phyloP scores from a whole-genome alignment of 53 echinoderm and acorn worm genomes.

The Actinopyga echinites region DNA sequence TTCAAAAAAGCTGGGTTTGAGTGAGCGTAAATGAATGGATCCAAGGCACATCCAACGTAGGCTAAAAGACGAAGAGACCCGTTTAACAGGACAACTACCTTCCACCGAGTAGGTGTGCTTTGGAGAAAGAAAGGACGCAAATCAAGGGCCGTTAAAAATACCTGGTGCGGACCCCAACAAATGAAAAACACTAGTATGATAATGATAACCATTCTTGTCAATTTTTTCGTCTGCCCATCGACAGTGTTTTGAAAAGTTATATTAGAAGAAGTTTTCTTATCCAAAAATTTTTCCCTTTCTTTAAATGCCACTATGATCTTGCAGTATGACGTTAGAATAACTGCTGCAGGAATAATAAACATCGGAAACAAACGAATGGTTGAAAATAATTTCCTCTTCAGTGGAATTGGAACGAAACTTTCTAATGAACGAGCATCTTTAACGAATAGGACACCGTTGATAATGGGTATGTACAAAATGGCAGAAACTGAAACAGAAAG shows the following conservation, averaged over 20 bases:
- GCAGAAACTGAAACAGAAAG: not conserved
- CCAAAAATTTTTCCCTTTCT: not conserved
- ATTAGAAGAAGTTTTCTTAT: not conserved
- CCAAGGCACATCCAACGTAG: not conserved
- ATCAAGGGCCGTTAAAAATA: conserved; percentile 11
- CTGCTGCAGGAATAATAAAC: conserved; percentile 13
- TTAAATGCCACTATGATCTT: not conserved
- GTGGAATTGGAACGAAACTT: not conserved
- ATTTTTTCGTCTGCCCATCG: not conserved
- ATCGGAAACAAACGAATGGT: conserved; percentile 6
- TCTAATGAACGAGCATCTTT: not conserved
- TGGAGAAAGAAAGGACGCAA: conserved; percentile 12
- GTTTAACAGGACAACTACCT: not conserved
- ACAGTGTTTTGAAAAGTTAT: not conserved
- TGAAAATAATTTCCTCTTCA: conserved; percentile 3
- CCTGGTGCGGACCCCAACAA: conserved; percentile 21
- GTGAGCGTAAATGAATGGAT: conserved; percentile 24
- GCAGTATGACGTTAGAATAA: not conserved
- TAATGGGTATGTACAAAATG: not conserved
- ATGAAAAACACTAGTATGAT: conserved; percentile 20
- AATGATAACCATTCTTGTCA: not conserved
- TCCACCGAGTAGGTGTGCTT: conserved; percentile 15
- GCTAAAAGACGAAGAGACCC: not conserved
- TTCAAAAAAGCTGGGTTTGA: conserved; percentile 18
- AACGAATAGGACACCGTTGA: not conserved